Conservation (phyloP, 2,797 vertebrate species). For the Aselliscus stoliczkanus region DNA sequence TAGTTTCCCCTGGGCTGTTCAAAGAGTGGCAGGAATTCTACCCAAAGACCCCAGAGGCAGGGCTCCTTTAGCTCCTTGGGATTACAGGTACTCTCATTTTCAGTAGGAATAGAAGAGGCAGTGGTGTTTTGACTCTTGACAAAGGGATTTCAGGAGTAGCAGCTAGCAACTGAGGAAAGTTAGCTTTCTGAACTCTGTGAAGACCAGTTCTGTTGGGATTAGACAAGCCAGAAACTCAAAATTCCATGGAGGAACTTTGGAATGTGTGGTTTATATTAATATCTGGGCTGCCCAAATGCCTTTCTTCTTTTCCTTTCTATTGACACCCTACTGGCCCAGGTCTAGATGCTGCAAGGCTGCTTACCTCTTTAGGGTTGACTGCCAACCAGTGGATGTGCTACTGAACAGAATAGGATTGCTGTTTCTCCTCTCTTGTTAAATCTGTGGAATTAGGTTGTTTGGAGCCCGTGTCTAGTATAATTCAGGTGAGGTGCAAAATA, state of each 20-base stretch:
- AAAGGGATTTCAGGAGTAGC: not conserved
- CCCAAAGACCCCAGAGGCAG: not conserved
- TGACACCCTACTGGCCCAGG: not conserved
- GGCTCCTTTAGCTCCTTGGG: not conserved
- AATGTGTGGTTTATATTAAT: not conserved
- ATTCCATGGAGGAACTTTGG: not conserved
- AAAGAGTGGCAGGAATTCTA: constrained; percentile 36
- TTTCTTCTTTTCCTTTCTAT: not conserved
- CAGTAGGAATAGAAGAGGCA: not conserved
- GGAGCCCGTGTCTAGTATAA: not conserved
- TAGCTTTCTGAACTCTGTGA: not conserved
- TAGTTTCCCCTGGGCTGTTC: not conserved
- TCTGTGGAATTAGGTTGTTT: not conserved
- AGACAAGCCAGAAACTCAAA: not conserved
- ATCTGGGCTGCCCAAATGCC: not conserved
- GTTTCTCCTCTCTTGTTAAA: not conserved
- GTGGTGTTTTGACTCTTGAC: not conserved
- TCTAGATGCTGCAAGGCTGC: fast-evolving
- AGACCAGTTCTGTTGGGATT: not conserved
- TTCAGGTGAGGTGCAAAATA: not conserved
- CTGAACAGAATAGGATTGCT: not conserved
- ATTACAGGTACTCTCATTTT: not conserved
- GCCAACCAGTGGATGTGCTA: no score
- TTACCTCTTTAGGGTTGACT: not conserved
- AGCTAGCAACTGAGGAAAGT: not conserved